Evolutionary conservation across 2,113 vertebrate genomes (phyloP).

Genomic region (Phyllostomus discolor): DNA sequence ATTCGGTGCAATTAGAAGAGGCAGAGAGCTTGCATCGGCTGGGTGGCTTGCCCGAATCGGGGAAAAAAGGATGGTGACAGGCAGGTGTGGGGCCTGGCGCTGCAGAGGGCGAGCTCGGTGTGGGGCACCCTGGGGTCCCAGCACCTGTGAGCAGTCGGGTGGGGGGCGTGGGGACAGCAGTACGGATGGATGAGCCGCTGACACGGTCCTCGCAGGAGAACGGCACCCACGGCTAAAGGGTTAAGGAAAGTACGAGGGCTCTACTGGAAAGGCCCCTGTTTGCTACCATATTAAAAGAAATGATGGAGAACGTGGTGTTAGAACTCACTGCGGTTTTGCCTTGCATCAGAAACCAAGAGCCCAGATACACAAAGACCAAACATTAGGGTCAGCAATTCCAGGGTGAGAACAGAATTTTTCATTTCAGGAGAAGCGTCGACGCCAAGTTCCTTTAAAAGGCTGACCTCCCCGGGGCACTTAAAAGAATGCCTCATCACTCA

Average conservation of each 20-base stretch:
- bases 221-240: too few species aligned
- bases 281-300: not conserved
- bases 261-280: not conserved
- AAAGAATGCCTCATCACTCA: not conserved
- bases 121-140: not conserved
- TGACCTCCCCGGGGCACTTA: not conserved
- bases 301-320: not conserved
- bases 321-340: not conserved
- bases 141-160: not conserved
- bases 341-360: not conserved
- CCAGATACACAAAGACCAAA: not conserved
- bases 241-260: not conserved
- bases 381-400: not conserved
- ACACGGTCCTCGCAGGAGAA: not conserved
- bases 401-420: not conserved
- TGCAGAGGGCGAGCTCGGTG: not conserved
- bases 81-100: not conserved
- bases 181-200: not conserved
- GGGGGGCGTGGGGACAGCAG: not conserved
- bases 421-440: not conserved
- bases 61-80: not conserved
- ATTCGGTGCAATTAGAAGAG: not conserved
- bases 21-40: not conserved
- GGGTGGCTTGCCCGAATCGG: fast-evolving
- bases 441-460: not conserved